These are phyloP conservation scores for Sylvia borin DNA, from an alignment of 2,797 vertebrate genomes.

Conservation along the genomic window DNA sequence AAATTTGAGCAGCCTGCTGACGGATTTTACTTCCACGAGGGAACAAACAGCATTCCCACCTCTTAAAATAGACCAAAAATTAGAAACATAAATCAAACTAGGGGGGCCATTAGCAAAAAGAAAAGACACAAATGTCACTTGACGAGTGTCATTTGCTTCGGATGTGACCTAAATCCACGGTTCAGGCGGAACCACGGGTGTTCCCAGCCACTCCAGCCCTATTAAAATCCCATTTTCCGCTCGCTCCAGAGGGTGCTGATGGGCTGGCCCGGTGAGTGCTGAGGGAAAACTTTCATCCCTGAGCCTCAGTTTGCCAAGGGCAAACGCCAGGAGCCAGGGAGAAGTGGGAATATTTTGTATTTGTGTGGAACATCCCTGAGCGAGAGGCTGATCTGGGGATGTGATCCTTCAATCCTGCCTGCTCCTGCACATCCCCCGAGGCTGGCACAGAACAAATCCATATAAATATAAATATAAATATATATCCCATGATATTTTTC, in stretches of 20 bases:
- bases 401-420: background rate
- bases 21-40: background rate
- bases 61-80: background rate
- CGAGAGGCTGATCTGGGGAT: rapidly evolving
- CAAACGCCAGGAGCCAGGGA: background rate
- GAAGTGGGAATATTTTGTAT: background rate
- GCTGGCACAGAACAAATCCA: background rate
- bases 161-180: background rate
- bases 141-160: background rate
- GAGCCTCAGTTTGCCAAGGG: background rate
- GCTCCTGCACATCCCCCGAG: background rate
- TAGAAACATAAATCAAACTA: background rate
- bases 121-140: background rate
- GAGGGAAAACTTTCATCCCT: background rate
- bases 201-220: background rate
- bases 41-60: background rate
- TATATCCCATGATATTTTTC: background rate
- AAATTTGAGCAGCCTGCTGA: background rate
- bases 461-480: background rate
- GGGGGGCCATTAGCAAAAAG: background rate
- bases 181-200: background rate
- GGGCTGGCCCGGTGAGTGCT: background rate
- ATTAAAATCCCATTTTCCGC: background rate
- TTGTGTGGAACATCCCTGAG: background rate
- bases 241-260: background rate